Conservation (phyloP, 2,113 vertebrate genomes). For the Polypterus senegalus region DNA sequence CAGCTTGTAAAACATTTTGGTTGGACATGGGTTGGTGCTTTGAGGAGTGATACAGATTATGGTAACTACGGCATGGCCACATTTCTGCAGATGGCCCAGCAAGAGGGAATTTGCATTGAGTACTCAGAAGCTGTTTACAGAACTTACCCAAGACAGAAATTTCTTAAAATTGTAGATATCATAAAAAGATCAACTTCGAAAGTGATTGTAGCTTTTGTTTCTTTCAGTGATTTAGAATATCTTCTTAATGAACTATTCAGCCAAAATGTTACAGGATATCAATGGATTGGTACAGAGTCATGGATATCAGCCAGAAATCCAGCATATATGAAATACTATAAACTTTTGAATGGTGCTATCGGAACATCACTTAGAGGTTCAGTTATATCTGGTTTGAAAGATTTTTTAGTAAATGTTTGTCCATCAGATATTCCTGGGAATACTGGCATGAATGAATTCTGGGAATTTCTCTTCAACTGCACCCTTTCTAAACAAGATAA, state of each 20-base stretch:
- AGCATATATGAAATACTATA: background rate
- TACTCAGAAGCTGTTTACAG: conserved; percentile 8
- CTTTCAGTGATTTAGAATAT: background rate
- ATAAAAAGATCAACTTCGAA: conserved; percentile 8
- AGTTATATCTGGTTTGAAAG: conserved; percentile 2
- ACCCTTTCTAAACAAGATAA: background rate
- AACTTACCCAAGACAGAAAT: conserved; percentile 4
- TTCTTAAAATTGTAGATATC: conserved; percentile 2
- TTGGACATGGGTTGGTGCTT: conserved; percentile 16
- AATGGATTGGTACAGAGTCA: conserved; percentile 15
- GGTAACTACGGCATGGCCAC: conserved; percentile 8
- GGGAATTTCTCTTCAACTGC: conserved; percentile 11
- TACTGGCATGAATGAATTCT: conserved; percentile 2
- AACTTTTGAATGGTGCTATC: conserved; percentile 7
- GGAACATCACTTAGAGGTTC: conserved; percentile 8
- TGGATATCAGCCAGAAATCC: conserved; percentile 9
- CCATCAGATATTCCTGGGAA: background rate
- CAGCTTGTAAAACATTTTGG: conserved; percentile 14
- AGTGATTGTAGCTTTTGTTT: conserved; percentile 9
- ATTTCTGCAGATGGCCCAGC: conserved; percentile 4
- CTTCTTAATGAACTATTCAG: conserved; percentile 11
- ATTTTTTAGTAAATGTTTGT: conserved; percentile 3
- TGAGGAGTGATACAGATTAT: conserved; percentile 6
- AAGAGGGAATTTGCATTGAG: conserved; percentile 7
- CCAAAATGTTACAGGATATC: conserved; percentile 11